Conservation (phyloP, 2,888 invertebrate genomes). For the Rapana venosa region DNA sequence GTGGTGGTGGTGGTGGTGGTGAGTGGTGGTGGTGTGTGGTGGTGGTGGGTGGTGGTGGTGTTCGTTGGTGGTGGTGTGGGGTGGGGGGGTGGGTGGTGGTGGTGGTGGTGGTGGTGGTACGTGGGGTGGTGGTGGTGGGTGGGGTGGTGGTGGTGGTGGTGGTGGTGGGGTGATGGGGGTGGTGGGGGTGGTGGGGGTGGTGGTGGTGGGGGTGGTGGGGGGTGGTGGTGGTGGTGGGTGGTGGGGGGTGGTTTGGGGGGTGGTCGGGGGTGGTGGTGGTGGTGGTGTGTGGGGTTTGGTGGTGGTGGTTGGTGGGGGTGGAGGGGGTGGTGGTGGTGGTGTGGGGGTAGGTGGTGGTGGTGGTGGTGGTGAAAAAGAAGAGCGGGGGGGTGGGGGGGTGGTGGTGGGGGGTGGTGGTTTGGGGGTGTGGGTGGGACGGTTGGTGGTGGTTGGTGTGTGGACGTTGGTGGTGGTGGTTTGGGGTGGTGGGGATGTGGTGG, state of each 20-base stretch:
- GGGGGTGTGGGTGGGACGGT: background rate
- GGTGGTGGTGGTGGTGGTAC: background rate
- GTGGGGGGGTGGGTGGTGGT: background rate
- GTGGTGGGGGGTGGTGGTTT: background rate
- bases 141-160: background rate
- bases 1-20: background rate
- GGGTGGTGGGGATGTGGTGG: background rate
- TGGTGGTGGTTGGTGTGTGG: background rate
- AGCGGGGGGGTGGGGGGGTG: too few species aligned
- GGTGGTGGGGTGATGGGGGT: too few species aligned
- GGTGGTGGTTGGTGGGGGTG: background rate
- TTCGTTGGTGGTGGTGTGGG: too few species aligned
- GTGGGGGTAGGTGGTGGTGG: background rate
- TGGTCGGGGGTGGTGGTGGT: background rate
- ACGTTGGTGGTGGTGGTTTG: background rate
- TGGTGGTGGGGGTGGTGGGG: background rate
- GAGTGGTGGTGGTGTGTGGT: background rate
- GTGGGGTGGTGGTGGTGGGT: background rate
- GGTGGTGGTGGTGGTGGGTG: background rate
- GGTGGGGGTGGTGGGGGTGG: background rate
- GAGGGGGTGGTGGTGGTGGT: background rate
- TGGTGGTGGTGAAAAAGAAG: background rate
- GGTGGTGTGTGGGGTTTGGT: background rate
- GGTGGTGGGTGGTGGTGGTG: background rate
- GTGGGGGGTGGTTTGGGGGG: too few species aligned